Evolutionary conservation across 1,140 invertebrate species (phyloP).

Genomic region (Magallana angulata): DNA sequence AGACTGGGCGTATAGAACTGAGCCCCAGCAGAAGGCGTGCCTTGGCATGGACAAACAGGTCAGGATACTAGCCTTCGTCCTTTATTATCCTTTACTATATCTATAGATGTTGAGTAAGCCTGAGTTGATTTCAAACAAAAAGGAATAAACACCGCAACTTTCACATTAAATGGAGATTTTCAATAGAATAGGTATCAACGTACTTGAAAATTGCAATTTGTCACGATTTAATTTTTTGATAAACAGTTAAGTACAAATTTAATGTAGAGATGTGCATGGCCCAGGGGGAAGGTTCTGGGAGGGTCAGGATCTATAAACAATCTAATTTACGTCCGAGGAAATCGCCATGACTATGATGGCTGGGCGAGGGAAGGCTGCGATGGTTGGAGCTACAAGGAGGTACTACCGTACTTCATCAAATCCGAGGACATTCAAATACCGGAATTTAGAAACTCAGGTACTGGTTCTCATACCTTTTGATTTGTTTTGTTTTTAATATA

Average conservation of each 20-base stretch:
- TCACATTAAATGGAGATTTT: no score
- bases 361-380: constrained; percentile 93
- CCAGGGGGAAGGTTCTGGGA: constrained; percentile 80
- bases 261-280: constrained; percentile 58
- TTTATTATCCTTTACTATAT: no score
- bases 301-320: constrained; percentile 95
- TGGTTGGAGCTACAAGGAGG: constrained; percentile 92
- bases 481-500: no score
- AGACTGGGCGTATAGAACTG: constrained; percentile 95
- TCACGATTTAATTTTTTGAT: no score
- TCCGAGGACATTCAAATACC: constrained; percentile 79
- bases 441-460: constrained; percentile 57
- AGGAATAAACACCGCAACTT: no score
- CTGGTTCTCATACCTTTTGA: no score
- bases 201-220: no score
- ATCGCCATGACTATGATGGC: constrained; percentile 92
- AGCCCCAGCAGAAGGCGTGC: constrained; percentile 90
- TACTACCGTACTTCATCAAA: constrained; percentile 94
- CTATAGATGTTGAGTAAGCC: background rate
- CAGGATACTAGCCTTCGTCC: background rate
- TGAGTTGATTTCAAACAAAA: no score
- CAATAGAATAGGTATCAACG: no score
- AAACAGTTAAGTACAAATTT: background rate
- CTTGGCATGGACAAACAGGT: constrained; percentile 86
- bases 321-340: constrained; percentile 97